Evolutionary conservation across 2,113 vertebrate species (phyloP).

Genomic region (Epinephelus cyanopodus): DNA sequence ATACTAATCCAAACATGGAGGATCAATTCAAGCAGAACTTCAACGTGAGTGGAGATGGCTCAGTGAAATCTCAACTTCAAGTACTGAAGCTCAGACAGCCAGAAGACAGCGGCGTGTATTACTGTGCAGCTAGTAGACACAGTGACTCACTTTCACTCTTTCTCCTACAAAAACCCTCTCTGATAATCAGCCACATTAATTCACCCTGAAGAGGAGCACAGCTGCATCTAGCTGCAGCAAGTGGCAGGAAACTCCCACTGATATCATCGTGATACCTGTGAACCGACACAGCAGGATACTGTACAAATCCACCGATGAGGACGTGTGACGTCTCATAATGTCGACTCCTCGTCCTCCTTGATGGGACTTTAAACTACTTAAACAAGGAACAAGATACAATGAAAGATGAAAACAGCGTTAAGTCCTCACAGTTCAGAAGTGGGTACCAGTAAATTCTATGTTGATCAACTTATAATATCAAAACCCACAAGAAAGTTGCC

Average conservation of each 20-base stretch:
- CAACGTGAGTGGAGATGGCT: slow-evolving; percentile 40
- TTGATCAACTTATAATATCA: too few species aligned
- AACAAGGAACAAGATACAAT: background rate
- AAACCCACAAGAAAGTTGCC: background rate
- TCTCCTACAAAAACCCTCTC: slow-evolving; percentile 50
- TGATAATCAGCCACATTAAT: background rate
- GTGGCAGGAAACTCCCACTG: slow-evolving; percentile 1
- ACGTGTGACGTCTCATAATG: background rate
- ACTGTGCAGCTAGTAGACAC: slow-evolving; percentile 69
- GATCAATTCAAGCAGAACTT: background rate
- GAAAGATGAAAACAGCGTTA: background rate
- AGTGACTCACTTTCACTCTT: slow-evolving; percentile 30
- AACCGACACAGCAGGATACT: background rate
- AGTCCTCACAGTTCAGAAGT: background rate
- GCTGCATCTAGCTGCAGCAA: slow-evolving; percentile 9
- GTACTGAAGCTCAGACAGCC: slow-evolving; percentile 15
- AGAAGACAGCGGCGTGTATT: slow-evolving; percentile 67
- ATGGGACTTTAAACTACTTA: too few species aligned
- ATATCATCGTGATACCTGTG: slow-evolving; percentile 12
- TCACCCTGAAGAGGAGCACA: slow-evolving; percentile 2
- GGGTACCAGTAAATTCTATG: too few species aligned
- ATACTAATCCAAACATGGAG: accelerated
- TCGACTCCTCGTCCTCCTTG: slow-evolving; percentile 2
- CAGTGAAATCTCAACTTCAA: slow-evolving; percentile 5
- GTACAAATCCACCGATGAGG: background rate